These are phyloP conservation scores for Sciurus carolinensis DNA, from an alignment of 2,797 vertebrate species.

Conservation along the genomic window DNA sequence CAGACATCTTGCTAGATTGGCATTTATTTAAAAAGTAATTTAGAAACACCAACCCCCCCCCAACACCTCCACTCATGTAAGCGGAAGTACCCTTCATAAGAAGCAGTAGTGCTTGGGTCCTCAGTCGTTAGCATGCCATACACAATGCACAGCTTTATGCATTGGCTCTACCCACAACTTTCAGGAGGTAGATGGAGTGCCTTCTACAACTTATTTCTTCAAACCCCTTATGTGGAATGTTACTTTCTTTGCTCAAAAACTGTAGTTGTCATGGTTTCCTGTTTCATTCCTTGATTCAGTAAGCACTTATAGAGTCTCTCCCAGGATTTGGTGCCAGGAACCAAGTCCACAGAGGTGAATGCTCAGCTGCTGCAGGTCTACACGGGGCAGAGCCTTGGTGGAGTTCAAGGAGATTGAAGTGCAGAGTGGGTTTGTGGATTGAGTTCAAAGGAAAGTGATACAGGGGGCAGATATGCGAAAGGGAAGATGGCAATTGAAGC, in stretches of 20 bases:
- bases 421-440: neutral
- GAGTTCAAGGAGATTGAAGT: neutral
- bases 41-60: neutral
- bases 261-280: neutral
- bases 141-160: neutral
- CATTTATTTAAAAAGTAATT: constrained; percentile 61
- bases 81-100: neutral
- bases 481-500: neutral
- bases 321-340: neutral
- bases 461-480: neutral
- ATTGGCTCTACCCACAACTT: neutral
- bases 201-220: neutral
- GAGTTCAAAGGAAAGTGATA: neutral
- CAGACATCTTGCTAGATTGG: neutral
- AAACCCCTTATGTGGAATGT: neutral
- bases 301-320: neutral
- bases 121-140: neutral
- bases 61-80: neutral
- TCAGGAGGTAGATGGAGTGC: neutral
- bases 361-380: neutral
- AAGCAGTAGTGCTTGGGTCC: neutral
- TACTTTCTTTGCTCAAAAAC: neutral
- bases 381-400: neutral
- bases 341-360: neutral
- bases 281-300: constrained; percentile 39